Conservation (phyloP, 1,140 invertebrate genomes). For the Oedothorax gibbosus region DNA sequence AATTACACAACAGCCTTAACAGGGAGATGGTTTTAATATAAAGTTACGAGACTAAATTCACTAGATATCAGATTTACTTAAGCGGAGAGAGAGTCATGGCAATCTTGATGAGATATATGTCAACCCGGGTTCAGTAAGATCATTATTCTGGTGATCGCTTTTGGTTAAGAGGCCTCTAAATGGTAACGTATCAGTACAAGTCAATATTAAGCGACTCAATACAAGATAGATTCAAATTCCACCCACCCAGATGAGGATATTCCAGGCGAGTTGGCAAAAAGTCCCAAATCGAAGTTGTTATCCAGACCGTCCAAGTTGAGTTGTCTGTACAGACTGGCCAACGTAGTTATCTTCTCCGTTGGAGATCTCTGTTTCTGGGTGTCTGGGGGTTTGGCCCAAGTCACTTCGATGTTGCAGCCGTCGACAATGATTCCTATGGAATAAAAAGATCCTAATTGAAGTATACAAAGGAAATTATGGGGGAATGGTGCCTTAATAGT, state of each 20-base stretch:
- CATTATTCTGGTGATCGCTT: too few species aligned
- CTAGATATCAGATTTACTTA: too few species aligned
- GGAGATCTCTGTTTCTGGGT: slow-evolving; percentile 33
- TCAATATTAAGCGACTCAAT: too few species aligned
- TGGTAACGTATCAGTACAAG: too few species aligned
- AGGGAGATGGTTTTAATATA: too few species aligned
- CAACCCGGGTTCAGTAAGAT: too few species aligned
- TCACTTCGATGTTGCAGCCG: slow-evolving; percentile 68
- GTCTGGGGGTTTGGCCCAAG: slow-evolving; percentile 68
- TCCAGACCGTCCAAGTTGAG: slow-evolving; percentile 24
- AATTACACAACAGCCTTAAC: too few species aligned
- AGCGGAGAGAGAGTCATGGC: too few species aligned
- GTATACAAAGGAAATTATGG: neutral
- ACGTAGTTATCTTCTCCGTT: slow-evolving; percentile 1
- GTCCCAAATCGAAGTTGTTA: slow-evolving; percentile 8
- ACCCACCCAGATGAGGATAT: slow-evolving; percentile 1
- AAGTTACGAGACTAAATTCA: too few species aligned
- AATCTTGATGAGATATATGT: too few species aligned
- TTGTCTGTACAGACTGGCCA: slow-evolving; percentile 6
- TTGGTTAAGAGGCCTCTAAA: too few species aligned
- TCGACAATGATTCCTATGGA: slow-evolving; percentile 63
- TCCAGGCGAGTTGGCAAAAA: neutral
- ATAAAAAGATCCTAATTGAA: neutral
- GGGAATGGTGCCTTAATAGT: too few species aligned
- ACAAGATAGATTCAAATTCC: neutral